phyloP scores from a whole-genome alignment of 2,888 invertebrate species.

The Chrysina gloriosa region DNA sequence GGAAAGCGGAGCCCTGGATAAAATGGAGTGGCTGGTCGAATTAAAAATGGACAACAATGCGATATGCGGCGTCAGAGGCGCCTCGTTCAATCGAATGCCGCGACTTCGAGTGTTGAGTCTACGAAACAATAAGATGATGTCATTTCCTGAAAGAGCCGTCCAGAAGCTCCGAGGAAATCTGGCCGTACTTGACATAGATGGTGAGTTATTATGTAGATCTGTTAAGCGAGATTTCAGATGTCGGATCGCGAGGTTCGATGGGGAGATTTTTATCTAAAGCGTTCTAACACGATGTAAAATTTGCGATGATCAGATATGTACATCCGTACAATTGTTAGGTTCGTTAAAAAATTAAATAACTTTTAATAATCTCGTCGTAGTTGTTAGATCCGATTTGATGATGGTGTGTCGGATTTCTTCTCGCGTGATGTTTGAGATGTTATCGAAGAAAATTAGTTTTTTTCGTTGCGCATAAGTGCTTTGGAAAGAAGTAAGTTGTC shows the following conservation, averaged over 20 bases:
- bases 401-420: too few species aligned
- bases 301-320: background rate
- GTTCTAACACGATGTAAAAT: background rate
- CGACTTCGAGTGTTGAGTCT: constrained; percentile 83
- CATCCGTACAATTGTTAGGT: background rate
- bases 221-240: too few species aligned
- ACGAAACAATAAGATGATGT: constrained; percentile 79
- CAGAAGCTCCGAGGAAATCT: constrained; percentile 83
- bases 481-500: too few species aligned
- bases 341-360: background rate
- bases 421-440: too few species aligned
- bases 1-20: constrained; percentile 73
- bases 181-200: constrained; percentile 85
- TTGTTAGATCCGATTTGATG: too few species aligned
- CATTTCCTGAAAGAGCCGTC: constrained; percentile 79
- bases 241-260: too few species aligned
- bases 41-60: constrained; percentile 86
- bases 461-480: too few species aligned
- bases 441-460: too few species aligned
- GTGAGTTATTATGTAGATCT: constrained; percentile 65
- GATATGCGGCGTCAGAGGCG: constrained; percentile 82
- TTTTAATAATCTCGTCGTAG: too few species aligned
- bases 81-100: constrained; percentile 87
- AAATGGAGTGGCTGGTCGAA: constrained; percentile 89
- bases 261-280: background rate